A percentile compares a stretch with the other conserved stretches of the same genome.
Evolutionary conservation across 92 coral and sea anemone species (phyloP).

Genomic region (Zoanthus gigantus): DNA sequence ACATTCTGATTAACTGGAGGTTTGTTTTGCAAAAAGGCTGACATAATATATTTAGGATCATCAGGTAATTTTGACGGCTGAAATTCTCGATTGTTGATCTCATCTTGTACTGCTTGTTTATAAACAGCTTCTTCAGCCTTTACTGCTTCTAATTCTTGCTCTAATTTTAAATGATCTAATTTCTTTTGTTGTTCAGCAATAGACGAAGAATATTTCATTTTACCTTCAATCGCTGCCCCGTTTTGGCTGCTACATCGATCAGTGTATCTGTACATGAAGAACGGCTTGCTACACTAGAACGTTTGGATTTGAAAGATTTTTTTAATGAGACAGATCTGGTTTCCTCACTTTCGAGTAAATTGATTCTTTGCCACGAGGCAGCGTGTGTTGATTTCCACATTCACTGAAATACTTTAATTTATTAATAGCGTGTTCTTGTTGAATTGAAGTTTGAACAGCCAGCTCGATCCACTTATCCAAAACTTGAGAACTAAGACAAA

Average conservation of each 20-base stretch:
- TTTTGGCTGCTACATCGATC: constrained; percentile 34
- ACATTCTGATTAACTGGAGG: background rate
- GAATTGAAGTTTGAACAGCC: background rate
- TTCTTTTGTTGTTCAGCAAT: constrained; percentile 55
- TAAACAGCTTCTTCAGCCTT: constrained; percentile 48
- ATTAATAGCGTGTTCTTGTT: constrained; percentile 10
- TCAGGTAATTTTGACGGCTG: background rate
- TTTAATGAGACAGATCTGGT: constrained; percentile 3
- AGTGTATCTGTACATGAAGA: constrained; percentile 37
- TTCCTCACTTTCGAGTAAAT: constrained; percentile 27
- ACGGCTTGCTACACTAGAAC: constrained; percentile 14
- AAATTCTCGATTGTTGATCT: background rate
- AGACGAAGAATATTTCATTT: constrained; percentile 27
- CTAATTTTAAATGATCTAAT: constrained; percentile 33
- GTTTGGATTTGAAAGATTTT: constrained; percentile 9
- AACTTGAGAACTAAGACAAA: constrained; percentile 9
- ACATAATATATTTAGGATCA: constrained; percentile 8
- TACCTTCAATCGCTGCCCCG: constrained; percentile 37
- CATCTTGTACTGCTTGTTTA: constrained; percentile 24
- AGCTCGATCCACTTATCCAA: constrained; percentile 30
- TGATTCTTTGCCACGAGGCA: constrained; percentile 28
- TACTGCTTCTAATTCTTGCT: constrained; percentile 46
- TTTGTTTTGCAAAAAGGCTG: background rate
- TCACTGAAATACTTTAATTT: constrained; percentile 7
- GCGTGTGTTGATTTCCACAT: constrained; percentile 39